These are phyloP conservation scores for Cephus nigrinus DNA, from an alignment of 2,888 invertebrate genomes.

Conservation along the genomic window DNA sequence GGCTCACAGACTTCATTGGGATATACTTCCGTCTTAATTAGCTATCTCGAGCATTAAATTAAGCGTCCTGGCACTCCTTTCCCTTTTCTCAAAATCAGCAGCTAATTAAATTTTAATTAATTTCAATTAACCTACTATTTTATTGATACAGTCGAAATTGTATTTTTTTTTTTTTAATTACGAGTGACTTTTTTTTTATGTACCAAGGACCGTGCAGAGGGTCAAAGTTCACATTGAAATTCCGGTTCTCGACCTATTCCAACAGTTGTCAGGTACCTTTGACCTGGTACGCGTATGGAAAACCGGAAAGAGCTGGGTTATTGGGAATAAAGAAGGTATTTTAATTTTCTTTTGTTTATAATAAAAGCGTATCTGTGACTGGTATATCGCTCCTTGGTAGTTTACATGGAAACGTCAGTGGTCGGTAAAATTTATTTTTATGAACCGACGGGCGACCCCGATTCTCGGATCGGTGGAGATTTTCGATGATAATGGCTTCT, in stretches of 20 bases:
- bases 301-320: not conserved
- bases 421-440: not conserved
- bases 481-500: slow-evolving; percentile 28
- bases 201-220: slow-evolving; percentile 3
- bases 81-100: not conserved
- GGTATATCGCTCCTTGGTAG: not conserved
- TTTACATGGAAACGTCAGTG: not conserved
- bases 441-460: not conserved
- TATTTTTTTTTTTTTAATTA: not conserved
- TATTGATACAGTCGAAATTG: not conserved
- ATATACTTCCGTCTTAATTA: not conserved
- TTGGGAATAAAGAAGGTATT: too few relatives aligned
- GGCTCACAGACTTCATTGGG: slow-evolving; percentile 34
- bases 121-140: not conserved
- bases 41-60: not conserved
- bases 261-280: not conserved
- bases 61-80: not conserved
- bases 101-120: not conserved
- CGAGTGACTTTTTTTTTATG: not conserved
- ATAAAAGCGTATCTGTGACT: not conserved
- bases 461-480: not conserved
- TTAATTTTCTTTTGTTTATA: not conserved
- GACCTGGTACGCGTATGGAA: not conserved
- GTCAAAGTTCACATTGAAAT: not conserved
- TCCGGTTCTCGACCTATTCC: not conserved